Evolutionary conservation across 2,888 invertebrate species (phyloP), one percentile per base, ranked within the genome.

Genomic region (Drosophila engyochracea): DNA sequence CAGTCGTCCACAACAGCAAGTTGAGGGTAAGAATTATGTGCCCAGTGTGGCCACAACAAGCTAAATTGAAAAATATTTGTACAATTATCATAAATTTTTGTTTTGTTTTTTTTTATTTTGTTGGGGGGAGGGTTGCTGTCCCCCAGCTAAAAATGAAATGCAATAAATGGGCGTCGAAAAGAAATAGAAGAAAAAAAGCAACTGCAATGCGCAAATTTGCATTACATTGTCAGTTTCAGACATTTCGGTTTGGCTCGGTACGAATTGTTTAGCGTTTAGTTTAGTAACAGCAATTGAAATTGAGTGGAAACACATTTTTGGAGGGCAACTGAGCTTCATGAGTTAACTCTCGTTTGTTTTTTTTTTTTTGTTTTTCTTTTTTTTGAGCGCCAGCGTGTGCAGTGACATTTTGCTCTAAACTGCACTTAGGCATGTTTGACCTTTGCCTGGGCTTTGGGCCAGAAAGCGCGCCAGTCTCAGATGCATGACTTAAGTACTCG

Each of bases 351-450:
- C 19, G 22, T n/a, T 49, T 35, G 44, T 57, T 65, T 47, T 16
- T 22, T 44, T 6, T 1, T 1, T 6, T 22, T 12, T 0, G n/a
- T 44, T 6, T 3, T 44, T 22, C 3, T 47, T 2, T 19, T 44
- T 49, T 57, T 59, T 66, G 79, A 83, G 86, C 87, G 90, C 49
- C 85, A 75, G 85, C 85, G 88, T 85, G 90, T 87, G 85, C 90
- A 87, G 75, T 85, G 85, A 85, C 85, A 85, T 85, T 85, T 90
- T 73, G 79, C 73, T 65, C 79, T 76, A 74, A 80, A 74, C 70
- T 81, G 81, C 87, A 83, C 73, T 86, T 74, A 70, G 80, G 70
- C 89, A 84, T 77, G 85, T 85, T 90, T 90, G 90, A 86, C 85
- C 85, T 86, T 86, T 86, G 90, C 51, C 61, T 51, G 47, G 51